Evolutionary conservation across 1,140 invertebrate genomes (phyloP), one percentile per base, ranked within the genome.

Genomic region (Drosophila ficusphila): DNA sequence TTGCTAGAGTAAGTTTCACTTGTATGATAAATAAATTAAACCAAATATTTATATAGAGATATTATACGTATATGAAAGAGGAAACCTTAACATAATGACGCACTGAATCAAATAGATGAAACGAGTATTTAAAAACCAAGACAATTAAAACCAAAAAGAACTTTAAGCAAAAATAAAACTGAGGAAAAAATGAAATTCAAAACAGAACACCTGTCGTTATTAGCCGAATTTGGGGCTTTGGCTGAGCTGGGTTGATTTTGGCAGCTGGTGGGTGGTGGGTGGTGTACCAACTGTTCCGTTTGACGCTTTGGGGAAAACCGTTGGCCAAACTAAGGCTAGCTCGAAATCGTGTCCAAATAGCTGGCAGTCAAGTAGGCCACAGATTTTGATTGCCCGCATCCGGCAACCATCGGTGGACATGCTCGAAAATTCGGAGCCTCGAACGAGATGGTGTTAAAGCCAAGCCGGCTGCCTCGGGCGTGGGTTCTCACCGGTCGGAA

Each of bases 51-150:
- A 76, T 72, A 56, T 57, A 78, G 57, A 65, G 47, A 73, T 70
- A 78, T 79, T 78, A 75, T 75, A 78, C 52, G 71, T 73, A 78
- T 70, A 79, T 79, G 78, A 41, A 44, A 71, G 53, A 42, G 57
- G 34, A 53, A 79, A 69, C 65, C 52, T 69, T 77, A 56, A 85
- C 62, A 78, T 89, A 78, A 89, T 77, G 76, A 89, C 86, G 86
- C 86, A 90, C 86, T 90, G 86, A 89, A 90, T 90, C 74, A 90
- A 90, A 90, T 90, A 90, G 86, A 86, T 73, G 85, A 90, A 90
- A 89, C 70, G 76, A 88, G 82, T 88, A 88, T 83, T 86, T 88
- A 88, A 88, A 83, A 79, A 67, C 67, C 58, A 79, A 62, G 71
- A 85, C 75, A 86, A 82, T 78, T 73, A 65, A 82, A 81, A 81